Base-by-base conservation (phyloP, 2,888 invertebrate species). In the Chamaedrilus cognettii region DNA sequence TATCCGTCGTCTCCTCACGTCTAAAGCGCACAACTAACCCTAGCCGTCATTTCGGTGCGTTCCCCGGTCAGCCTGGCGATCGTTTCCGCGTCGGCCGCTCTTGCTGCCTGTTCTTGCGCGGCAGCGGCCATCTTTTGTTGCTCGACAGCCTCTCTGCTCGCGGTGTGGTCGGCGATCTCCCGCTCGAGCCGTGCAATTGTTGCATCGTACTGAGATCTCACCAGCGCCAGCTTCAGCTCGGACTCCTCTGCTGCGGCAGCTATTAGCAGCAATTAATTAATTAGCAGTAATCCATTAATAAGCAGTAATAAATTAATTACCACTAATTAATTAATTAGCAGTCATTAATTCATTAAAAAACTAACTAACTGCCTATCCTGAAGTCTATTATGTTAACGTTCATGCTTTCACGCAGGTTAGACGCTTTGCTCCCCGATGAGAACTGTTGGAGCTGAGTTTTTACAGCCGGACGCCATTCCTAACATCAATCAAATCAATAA, bases 41-140 rank as follows among this genome's bases (percentile, higher is more conserved):
- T 78, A 26, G 72, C 68, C 62, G 77, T 77, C 2, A 80, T 73
- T 56, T 81, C 81, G 42, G 69, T 32, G 42, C 77, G 77, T 63
- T 80, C 79, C 55, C 60, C 62, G 28, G 33, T 42, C 11, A 66
- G 35, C 33, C 50, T 63, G 26, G 49, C 62, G 1, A 49, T n/a
- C 31, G 62, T 34, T 31, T 62, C 62, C 30, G 50, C 23, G 26
- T 33, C 35, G 2, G 55, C 51, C 15, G 32, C 28, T 49, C 15
- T 50, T n/a, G 3, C 61, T 23, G 5, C 28, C 26, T 52, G 55
- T 52, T 23, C 55, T 52, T 52, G 55, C 11, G 55, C 7, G 11
- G 42, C 42, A 42, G 42, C 42, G 11, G 19, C 42, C 19, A 11
- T 42, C 42, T 42, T n/a, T n/a, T n/a, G n/a, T n/a, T n/a, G n/a